A percentile compares a stretch with the other conserved stretches of the same genome.
Evolutionary conservation across 2,797 vertebrate species (phyloP).

Genomic region (Morus bassanus): DNA sequence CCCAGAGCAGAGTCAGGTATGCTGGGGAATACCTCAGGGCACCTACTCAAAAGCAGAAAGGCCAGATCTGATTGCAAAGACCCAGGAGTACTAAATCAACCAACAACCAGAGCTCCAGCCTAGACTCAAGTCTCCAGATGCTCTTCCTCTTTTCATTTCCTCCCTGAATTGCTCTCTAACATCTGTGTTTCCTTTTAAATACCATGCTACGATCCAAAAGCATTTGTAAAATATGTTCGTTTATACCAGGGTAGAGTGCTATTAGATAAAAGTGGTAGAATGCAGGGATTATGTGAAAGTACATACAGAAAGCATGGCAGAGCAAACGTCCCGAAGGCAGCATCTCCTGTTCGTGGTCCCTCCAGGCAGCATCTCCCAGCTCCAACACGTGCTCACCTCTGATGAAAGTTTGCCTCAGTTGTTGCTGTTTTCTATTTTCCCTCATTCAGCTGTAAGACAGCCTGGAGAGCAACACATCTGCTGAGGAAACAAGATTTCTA

Average conservation of each 20-base stretch:
- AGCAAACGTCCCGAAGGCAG: neutral
- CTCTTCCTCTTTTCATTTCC: slow-evolving; percentile 69
- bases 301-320: neutral
- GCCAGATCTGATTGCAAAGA: slow-evolving; percentile 24
- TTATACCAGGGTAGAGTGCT: neutral
- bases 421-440: neutral
- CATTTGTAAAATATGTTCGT: slow-evolving; percentile 29
- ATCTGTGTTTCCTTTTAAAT: slow-evolving; percentile 64
- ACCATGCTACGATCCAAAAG: neutral
- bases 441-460: neutral
- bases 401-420: neutral
- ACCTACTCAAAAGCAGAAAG: slow-evolving; percentile 48
- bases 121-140: slow-evolving; percentile 55
- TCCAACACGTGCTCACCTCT: neutral
- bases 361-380: neutral
- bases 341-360: neutral
- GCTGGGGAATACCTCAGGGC: neutral
- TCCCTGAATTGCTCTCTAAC: slow-evolving; percentile 45
- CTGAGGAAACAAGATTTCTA: neutral
- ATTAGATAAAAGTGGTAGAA: neutral
- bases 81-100: slow-evolving; percentile 41
- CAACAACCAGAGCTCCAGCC: slow-evolving; percentile 51
- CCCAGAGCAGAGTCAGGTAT: neutral
- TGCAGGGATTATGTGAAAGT: neutral
- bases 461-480: neutral